Base-by-base conservation (phyloP, 2,888 invertebrate species). In the Pristionchus fissidentatus region DNA sequence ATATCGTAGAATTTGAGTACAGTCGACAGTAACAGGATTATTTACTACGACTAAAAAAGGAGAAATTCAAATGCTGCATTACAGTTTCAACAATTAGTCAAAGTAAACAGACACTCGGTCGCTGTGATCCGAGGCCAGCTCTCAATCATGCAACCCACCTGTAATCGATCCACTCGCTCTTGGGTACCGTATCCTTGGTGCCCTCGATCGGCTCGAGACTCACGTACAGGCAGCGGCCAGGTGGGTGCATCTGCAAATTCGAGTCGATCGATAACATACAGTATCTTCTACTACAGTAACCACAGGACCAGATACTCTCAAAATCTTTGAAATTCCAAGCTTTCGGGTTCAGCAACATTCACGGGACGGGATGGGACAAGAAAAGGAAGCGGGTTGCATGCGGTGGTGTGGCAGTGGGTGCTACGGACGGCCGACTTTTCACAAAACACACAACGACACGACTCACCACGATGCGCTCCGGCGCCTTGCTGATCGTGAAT, bases 191-290 rank as follows among this genome's bases (percentile, higher is more conserved):
- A 91, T 91, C 84, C 70, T 70, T 70, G 7, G 73, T 84, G 10
- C 86, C 88, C 19, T 87, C 86, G n/a, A 32, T 49, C 35, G 49
- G 7, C 8, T 70, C 70, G 22, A 78, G 78, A 10, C 95, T 94
- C 83, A 96, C 95, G 91, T 96, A 96, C 84, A 97, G 93, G 89
- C 96, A 95, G 87, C 95, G 94, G 5, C 97, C 97, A 1, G 96
- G 95, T 2, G 95, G 95, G 92, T 95, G 96, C 43, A 96, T 94
- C 85, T 85, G 95, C 57, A 41, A 57, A 26, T 57, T 15, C n/a
- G 26, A n/a, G 57, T 77, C 35, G 75, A 77, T 77, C 49, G 49
- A 46, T 49, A n/a, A 29, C 19, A 38, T 4, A 29, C 3, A 35
- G 41, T 41, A 70, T 15, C 66, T 22, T 41, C 26, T 3, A 10